A percentile compares a stretch with the other conserved stretches of the same genome.
Conservation (phyloP, 2,113 vertebrate species). For the Leiothrix lutea region DNA sequence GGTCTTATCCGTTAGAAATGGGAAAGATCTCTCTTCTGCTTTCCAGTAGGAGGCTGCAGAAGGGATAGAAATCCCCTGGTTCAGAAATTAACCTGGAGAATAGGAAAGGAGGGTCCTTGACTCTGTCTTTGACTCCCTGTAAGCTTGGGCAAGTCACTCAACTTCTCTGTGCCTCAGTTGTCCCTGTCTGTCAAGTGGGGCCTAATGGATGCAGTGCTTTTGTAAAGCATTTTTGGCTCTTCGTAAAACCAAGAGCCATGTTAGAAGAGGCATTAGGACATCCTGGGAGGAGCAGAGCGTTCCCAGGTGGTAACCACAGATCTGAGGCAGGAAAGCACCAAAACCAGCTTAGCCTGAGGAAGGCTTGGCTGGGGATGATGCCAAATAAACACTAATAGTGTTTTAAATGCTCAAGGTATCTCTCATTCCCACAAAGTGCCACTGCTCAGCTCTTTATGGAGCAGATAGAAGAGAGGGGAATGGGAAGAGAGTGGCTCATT, state of each 20-base stretch:
- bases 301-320: background rate
- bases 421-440: background rate
- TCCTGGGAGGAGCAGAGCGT: background rate
- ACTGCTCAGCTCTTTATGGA: background rate
- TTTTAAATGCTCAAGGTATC: background rate
- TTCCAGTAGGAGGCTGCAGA: background rate
- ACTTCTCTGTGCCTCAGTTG: conserved; percentile 12
- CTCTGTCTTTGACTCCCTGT: background rate
- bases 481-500: background rate
- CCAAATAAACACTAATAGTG: background rate
- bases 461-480: background rate
- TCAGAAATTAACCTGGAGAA: background rate
- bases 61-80: background rate
- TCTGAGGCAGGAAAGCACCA: background rate
- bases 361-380: background rate
- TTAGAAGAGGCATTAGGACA: background rate
- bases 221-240: background rate
- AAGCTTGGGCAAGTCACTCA: background rate
- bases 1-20: background rate
- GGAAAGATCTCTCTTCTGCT: background rate
- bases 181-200: background rate
- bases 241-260: background rate
- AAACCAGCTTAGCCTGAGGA: background rate
- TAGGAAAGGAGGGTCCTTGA: background rate
- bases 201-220: background rate